Conservation (phyloP, 2,113 vertebrate genomes). For the Oriolus oriolus region DNA sequence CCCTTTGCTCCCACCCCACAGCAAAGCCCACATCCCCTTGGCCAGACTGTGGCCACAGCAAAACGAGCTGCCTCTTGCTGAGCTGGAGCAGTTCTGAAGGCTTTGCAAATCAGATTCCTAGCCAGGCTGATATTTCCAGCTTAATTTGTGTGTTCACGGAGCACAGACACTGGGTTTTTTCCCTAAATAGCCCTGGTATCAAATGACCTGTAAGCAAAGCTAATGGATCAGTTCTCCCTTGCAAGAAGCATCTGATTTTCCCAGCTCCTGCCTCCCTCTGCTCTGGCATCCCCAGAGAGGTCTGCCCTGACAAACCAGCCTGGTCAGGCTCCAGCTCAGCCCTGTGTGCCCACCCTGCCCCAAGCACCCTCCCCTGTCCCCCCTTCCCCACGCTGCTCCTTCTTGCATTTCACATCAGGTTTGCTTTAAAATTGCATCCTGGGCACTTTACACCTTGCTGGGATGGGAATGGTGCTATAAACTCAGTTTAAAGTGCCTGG, state of each 20-base stretch:
- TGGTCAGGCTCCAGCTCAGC: not conserved
- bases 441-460: not conserved
- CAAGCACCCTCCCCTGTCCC: accelerated
- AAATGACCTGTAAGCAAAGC: not conserved
- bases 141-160: not conserved
- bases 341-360: not conserved
- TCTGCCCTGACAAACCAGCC: not conserved
- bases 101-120: not conserved
- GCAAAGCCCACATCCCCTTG: not conserved
- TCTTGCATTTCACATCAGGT: not conserved
- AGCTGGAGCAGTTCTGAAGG: not conserved
- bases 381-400: not conserved
- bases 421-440: not conserved
- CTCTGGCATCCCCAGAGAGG: not conserved
- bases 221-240: not conserved
- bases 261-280: not conserved
- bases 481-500: not conserved
- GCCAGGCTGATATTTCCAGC: not conserved
- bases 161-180: not conserved
- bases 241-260: not conserved
- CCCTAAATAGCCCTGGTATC: constrained; percentile 2
- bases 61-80: not conserved
- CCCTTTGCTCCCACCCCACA: accelerated
- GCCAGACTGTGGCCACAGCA: not conserved
- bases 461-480: not conserved